Base-by-base conservation (phyloP, 2,797 vertebrate genomes). In the Mormyrus proboscirostris region DNA sequence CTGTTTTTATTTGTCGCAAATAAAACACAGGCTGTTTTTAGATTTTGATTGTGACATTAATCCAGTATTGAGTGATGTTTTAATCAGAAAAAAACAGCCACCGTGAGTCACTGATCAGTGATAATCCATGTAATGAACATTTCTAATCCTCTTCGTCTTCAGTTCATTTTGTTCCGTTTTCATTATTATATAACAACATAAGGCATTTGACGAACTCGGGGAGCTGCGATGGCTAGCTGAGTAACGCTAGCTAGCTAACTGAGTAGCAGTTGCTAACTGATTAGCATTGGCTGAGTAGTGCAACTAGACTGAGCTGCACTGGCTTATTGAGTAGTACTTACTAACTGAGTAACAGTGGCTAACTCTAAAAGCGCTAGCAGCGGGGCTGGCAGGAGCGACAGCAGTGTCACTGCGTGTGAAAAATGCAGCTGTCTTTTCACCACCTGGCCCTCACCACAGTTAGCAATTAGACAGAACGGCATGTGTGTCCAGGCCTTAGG, bases 91-190 rank as follows among this genome's bases (percentile, higher is more conserved):
- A 92, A 90, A 92, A 62, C 88, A 91, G 89, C 85, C 88, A 91
- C 25, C 49, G 89, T 76, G 90, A 89, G 84, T 92, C 89, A 92
- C 38, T 84, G 91, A 92, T 94, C 91, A 92, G 84, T 89, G 79
- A 92, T 94, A 94, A 94, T 93, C 91, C 92, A 90, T 73, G 87
- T 90, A 90, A 87, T 86, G 89, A 92, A 91, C 93, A 92, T 92
- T 91, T 92, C 90, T 89, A 90, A 92, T 89, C 91, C 91, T 90
- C 92, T 90, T 90, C 92, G 92, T 90, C 92, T 93, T 93, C 92
- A 93, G 93, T 93, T 94, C 91, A 88, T 62, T 91, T 85, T 49
- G 89, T 50, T 84, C 73, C 14, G 4, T 49, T 85, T 51, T 51
- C 86, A 29, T 88, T 91, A 88, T 84, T 90, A 51, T 55, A 88